These are phyloP conservation scores for Melanocharis versteri DNA, from an alignment of 2,113 vertebrate genomes.

Conservation along the genomic window DNA sequence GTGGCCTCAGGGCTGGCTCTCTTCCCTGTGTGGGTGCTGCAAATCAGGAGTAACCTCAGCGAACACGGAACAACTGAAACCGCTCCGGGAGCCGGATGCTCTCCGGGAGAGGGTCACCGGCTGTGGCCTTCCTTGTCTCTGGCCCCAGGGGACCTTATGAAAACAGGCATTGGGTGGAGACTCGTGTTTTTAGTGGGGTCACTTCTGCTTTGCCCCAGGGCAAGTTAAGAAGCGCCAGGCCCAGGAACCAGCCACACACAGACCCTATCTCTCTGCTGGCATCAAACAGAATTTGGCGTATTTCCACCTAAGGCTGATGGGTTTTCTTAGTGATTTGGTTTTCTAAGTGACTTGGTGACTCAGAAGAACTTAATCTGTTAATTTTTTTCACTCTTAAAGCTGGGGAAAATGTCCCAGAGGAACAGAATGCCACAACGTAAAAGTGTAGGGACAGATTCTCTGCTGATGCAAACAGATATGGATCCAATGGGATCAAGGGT, in stretches of 20 bases:
- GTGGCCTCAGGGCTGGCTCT: background rate
- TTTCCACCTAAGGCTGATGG: background rate
- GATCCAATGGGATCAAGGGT: background rate
- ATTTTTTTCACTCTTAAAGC: background rate
- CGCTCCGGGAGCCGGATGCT: background rate
- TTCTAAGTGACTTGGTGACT: background rate
- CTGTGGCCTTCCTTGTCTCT: rapidly evolving
- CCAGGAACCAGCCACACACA: background rate
- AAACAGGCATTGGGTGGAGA: background rate
- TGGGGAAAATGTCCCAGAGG: background rate
- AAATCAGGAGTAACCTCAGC: background rate
- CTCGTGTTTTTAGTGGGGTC: background rate
- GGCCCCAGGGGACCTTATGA: background rate
- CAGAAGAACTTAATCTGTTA: background rate
- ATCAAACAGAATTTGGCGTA: background rate
- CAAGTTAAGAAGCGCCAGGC: background rate
- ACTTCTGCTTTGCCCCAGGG: background rate
- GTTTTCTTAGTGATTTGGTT: background rate
- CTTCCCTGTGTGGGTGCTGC: background rate
- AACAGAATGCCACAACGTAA: background rate
- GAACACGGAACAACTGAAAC: background rate
- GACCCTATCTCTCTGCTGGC: background rate
- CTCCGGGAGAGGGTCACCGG: background rate
- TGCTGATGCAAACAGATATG: rapidly evolving
- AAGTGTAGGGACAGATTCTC: background rate